These are phyloP conservation scores for Phenganax stokvisi DNA, from an alignment of 92 coral and sea anemone genomes.

Conservation along the genomic window DNA sequence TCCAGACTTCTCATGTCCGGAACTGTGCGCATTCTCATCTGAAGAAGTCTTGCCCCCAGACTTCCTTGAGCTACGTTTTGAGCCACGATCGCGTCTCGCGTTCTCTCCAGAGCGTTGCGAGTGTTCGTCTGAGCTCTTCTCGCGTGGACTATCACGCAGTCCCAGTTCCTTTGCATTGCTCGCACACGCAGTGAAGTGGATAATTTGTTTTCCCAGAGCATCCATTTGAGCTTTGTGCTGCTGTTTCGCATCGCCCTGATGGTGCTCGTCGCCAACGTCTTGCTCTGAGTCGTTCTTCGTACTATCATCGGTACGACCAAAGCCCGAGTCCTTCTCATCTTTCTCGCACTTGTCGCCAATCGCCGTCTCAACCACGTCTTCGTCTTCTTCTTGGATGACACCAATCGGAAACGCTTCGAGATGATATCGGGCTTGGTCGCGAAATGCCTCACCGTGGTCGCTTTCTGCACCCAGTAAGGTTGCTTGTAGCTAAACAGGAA, in stretches of 20 bases:
- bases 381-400: conserved; percentile 94
- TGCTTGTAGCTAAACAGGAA: conserved; percentile 65
- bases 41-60: conserved; percentile 27
- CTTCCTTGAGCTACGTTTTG: conserved; percentile 27
- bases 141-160: conserved; percentile 35
- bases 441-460: conserved; percentile 59
- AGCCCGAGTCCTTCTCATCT: conserved; percentile 96
- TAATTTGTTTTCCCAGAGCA: conserved; percentile 47
- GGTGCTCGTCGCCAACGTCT: conserved; percentile 66
- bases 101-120: conserved; percentile 38
- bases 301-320: conserved; percentile 90
- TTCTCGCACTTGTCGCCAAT: conserved; percentile 88
- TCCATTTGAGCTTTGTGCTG: conserved; percentile 47
- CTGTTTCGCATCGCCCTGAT: conserved; percentile 45
- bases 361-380: conserved; percentile 71
- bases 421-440: conserved; percentile 34
- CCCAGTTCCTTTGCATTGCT: conserved; percentile 34
- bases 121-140: conserved; percentile 39
- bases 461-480: conserved; percentile 90
- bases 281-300: conserved; percentile 88
- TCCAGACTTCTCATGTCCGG: conserved; percentile 27
- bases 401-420: conserved; percentile 64
- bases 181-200: conserved; percentile 41
- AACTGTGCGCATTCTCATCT: conserved; percentile 30
- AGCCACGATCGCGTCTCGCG: conserved; percentile 30